Conservation (phyloP, 2,888 invertebrate genomes). For the Anthrax anthrax region DNA sequence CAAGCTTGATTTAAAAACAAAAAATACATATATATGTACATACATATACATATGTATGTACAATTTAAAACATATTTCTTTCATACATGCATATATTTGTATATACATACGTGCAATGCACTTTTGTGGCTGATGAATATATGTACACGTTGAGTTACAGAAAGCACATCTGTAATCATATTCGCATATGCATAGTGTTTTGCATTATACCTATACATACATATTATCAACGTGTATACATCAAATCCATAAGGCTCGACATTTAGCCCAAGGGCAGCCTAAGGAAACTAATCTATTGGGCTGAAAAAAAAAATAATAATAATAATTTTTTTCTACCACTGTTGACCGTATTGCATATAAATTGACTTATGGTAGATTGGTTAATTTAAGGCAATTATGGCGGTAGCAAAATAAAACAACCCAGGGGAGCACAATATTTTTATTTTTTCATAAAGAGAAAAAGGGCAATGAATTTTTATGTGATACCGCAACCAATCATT, state of each 20-base stretch:
- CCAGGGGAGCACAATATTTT: neutral
- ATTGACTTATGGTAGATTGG: constrained; percentile 6
- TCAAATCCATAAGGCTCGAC: constrained; percentile 31
- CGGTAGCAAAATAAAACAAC: constrained; percentile 2
- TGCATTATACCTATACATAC: neutral
- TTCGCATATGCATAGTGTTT: neutral
- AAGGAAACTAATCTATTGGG: constrained; percentile 7
- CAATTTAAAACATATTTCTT: too few species aligned
- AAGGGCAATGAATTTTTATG: neutral
- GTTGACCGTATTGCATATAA: constrained; percentile 2
- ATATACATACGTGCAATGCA: neutral
- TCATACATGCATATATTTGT: too few species aligned
- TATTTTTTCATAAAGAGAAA: neutral
- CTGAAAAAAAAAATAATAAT: too few species aligned
- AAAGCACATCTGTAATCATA: too few species aligned
- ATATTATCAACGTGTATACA: constrained; percentile 9
- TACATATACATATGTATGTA: too few species aligned
- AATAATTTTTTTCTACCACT: constrained; percentile 8
- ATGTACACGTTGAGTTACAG: too few species aligned
- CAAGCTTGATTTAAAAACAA: neutral
- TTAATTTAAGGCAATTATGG: constrained; percentile 8
- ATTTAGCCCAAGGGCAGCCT: constrained; percentile 28
- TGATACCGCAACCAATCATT: constrained; percentile 4
- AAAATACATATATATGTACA: too few species aligned
- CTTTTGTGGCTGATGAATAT: too few species aligned